Evolutionary conservation across 2,888 invertebrate species (phyloP), one percentile per base, ranked within the genome.

Genomic region (Neuroscelio doddi): DNA sequence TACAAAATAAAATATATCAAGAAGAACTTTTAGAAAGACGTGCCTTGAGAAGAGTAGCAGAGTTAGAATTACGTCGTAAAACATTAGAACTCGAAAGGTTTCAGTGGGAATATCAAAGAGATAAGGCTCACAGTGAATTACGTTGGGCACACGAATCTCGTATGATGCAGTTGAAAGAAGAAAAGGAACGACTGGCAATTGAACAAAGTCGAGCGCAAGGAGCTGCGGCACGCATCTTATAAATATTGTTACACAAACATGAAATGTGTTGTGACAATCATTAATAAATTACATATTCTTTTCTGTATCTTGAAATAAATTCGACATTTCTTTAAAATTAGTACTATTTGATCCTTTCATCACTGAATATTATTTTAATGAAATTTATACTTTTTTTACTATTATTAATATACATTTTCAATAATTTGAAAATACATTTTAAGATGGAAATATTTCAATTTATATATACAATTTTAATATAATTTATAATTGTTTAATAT

Each of bases 81-180:
- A 74, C 74, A 27, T 52, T 80, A 12, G 79, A 80, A 45, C 61
- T 78, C 17, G 78, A 80, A 47, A 73, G 73, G 64, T 69, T 74
- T 26, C 76, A 80, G 51, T 80, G 77, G 75, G 76, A 80, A 49
- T 78, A 69, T 62, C 73, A 80, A 41, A 73, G 70, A 34, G 78
- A 81, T 30, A 80, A 76, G 64, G 66, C 72, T 2, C 75, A 78
- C 30, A 75, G 65, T 55, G 77, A 80, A 51, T 21, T 77, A 41
- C 68, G 73, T 36, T 78, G 78, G 70, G 76, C 75, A 15, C 77
- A 80, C 47, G 79, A 80, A 55, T 72, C 66, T 44, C 68, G 75
- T 1, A 77, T 80, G 73, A 80, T 81, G 78, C 74, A 81, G 63
- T 46, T 79, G n/a, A 72, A 72, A 42, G 79, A 81, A 52, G 76